Base-by-base conservation (phyloP, 2,888 invertebrate genomes). In the Venusia cambrica region DNA sequence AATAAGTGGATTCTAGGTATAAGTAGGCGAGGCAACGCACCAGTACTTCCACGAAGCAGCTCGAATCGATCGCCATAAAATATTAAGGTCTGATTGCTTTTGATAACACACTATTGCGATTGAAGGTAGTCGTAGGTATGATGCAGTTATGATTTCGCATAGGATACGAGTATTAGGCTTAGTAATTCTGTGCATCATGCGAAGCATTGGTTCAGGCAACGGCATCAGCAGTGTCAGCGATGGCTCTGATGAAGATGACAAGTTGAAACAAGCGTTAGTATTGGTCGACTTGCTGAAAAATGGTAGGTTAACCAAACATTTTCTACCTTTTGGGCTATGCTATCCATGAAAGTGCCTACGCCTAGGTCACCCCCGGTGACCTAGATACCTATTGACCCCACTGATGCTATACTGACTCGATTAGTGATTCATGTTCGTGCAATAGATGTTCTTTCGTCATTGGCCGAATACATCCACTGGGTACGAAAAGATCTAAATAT, bases 261-360 rank as follows among this genome's bases (percentile, higher is more conserved):
- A 45, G 25, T 28, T 73, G 7, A 59, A 57, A 21, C 57, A 74
- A 46, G 74, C 74, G 3, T 37, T 74, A 14, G 31, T 63, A 19
- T 48, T 74, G 33, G 64, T 74, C 1, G 51, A 65, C 7, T 38
- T 73, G 11, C 54, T 74, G 2, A 73, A 62, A 58, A 48, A 62
- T 39, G 72, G 73, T 72, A 54, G 8, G 16, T 37, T n/a, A n/a
- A n/a, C n/a, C n/a, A n/a, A n/a, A n/a, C n/a, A n/a, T n/a, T n/a
- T n/a, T n/a, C n/a, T n/a, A n/a, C n/a, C n/a, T n/a, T n/a, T n/a
- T n/a, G n/a, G n/a, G n/a, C n/a, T n/a, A n/a, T n/a, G n/a, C n/a
- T n/a, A n/a, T n/a, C n/a, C n/a, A n/a, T n/a, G n/a, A n/a, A n/a
- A n/a, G n/a, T n/a, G n/a, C n/a, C n/a, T n/a, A n/a, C n/a, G n/a